These are phyloP conservation scores for Bostrychus sinensis DNA, from an alignment of 2,113 vertebrate species.

Conservation along the genomic window DNA sequence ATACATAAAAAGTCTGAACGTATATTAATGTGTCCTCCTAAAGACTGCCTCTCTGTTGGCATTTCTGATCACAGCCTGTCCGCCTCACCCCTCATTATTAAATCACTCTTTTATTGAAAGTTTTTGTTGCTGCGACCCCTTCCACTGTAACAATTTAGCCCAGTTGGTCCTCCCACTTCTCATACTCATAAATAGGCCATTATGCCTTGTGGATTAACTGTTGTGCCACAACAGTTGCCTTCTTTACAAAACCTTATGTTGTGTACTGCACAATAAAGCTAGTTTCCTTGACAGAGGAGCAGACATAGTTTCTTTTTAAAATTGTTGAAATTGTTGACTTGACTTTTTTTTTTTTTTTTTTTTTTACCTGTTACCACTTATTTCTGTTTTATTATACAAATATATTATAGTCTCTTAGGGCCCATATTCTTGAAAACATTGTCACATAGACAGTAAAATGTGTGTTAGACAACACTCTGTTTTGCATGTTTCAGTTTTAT, in stretches of 20 bases:
- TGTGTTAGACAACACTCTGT: no score
- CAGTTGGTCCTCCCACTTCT: constrained; percentile 55
- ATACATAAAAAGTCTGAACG: neutral
- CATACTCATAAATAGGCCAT: constrained; percentile 68
- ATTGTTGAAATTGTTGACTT: neutral
- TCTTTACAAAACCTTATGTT: constrained; percentile 65
- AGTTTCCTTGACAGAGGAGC: constrained; percentile 33
- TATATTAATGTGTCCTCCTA: neutral
- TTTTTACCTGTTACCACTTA: no score
- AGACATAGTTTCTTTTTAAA: neutral
- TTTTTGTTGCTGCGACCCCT: constrained; percentile 36
- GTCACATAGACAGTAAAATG: no score
- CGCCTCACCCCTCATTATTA: constrained; percentile 29
- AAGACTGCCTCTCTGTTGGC: constrained; percentile 6
- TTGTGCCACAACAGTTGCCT: constrained; percentile 59
- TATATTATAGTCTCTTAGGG: no score
- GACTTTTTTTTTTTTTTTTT: no score
- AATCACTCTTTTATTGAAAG: constrained; percentile 11
- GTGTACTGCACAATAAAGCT: constrained; percentile 51
- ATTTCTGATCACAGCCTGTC: constrained; percentile 32
- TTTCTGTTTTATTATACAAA: no score
- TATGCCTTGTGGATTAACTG: constrained; percentile 69
- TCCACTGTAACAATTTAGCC: constrained; percentile 57
- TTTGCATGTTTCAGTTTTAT: no score
- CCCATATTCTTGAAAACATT: no score